Conservation (phyloP, 2,797 vertebrate species). For the Tragelaphus eurycerus region DNA sequence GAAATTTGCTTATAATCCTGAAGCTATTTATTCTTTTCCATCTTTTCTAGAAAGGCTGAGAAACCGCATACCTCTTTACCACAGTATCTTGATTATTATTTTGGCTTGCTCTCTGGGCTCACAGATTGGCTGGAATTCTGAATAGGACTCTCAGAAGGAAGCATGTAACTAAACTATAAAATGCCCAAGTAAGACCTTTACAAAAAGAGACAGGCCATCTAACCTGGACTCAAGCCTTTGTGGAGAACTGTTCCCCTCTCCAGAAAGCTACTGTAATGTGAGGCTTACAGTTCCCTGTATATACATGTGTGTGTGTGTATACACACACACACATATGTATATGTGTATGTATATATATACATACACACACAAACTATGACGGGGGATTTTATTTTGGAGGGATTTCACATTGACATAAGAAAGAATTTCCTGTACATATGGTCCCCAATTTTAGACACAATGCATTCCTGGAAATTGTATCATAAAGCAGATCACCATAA, state of each 20-base stretch:
- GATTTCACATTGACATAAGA: slow-evolving; percentile 68
- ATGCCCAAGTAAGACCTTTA: background rate
- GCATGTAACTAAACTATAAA: background rate
- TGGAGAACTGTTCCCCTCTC: background rate
- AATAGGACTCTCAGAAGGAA: background rate
- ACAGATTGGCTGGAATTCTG: slow-evolving; percentile 4
- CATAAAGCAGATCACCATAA: slow-evolving; percentile 62
- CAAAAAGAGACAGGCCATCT: background rate
- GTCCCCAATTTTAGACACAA: slow-evolving; percentile 73
- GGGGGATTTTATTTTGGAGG: slow-evolving; percentile 47
- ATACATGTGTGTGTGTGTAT: background rate
- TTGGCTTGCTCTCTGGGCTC: background rate
- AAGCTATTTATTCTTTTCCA: background rate
- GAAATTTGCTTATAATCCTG: background rate
- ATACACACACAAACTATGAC: background rate
- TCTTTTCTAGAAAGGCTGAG: background rate
- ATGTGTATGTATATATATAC: background rate
- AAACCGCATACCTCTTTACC: background rate
- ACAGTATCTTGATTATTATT: background rate
- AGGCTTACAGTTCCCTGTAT: background rate
- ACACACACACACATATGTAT: background rate
- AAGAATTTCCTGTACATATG: slow-evolving; percentile 75
- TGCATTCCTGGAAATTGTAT: slow-evolving; percentile 71
- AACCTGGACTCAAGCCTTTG: background rate
- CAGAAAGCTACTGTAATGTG: background rate